Evolutionary conservation across 1,140 invertebrate genomes (phyloP).

Genomic region (Mya arenaria): DNA sequence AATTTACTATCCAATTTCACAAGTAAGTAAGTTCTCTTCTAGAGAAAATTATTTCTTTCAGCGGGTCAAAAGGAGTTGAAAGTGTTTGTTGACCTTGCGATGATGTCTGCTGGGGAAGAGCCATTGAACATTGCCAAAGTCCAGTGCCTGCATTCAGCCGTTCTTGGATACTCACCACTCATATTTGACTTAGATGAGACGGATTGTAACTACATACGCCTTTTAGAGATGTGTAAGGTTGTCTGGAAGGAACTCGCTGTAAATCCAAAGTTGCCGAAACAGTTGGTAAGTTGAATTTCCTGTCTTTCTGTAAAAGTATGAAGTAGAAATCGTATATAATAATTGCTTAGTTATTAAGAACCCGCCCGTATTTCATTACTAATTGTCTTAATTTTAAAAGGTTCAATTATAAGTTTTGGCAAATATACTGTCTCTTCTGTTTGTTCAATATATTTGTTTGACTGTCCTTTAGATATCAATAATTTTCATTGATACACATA

Average conservation of each 20-base stretch:
- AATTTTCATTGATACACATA: no score
- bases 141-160: slow-evolving; percentile 73
- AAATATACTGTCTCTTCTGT: no score
- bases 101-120: slow-evolving; percentile 76
- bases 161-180: slow-evolving; percentile 75
- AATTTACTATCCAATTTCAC: background rate
- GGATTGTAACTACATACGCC: slow-evolving; percentile 59
- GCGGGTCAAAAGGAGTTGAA: slow-evolving; percentile 74
- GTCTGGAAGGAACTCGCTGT: slow-evolving; percentile 72
- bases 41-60: slow-evolving; percentile 15
- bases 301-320: no score
- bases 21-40: background rate
- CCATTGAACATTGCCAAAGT: slow-evolving; percentile 71
- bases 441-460: no score
- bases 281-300: no score
- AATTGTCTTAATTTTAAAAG: no score
- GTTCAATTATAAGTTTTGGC: no score
- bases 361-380: no score
- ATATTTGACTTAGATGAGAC: slow-evolving; percentile 73
- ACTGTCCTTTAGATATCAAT: no score
- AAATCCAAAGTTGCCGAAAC: slow-evolving; percentile 67
- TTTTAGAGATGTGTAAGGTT: slow-evolving; percentile 70
- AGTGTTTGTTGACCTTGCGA: slow-evolving; percentile 78
- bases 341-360: no score
- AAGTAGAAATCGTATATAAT: no score